Conservation (phyloP, 2,888 invertebrate species). For the Augiades crinisus region DNA sequence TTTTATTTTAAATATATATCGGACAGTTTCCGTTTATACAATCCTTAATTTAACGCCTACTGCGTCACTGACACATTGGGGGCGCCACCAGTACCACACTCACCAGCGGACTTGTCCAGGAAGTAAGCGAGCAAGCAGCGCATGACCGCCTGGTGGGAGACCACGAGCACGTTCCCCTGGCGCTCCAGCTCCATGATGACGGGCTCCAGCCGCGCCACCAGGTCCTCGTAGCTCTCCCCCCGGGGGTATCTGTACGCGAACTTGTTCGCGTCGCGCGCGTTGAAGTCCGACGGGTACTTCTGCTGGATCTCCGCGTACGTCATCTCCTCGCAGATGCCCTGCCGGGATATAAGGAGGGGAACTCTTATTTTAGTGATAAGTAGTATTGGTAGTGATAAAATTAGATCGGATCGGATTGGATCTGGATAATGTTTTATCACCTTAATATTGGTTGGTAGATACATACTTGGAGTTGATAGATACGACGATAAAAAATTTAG, state of each 20-base stretch:
- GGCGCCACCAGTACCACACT: too few relatives aligned
- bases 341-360: constrained; percentile 27
- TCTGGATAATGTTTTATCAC: too few relatives aligned
- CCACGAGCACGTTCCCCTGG: constrained; percentile 97
- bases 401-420: too few relatives aligned
- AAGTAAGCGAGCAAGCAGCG: constrained; percentile 98
- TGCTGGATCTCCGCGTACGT: constrained; percentile 98
- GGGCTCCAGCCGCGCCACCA: constrained; percentile 98
- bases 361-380: too few relatives aligned
- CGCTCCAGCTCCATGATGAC: constrained; percentile 99
- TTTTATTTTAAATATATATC: too few relatives aligned
- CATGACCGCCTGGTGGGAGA: constrained; percentile 98
- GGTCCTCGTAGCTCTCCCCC: constrained; percentile 98
- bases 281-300: constrained; percentile 97
- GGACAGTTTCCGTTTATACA: too few relatives aligned
- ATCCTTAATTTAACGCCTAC: too few relatives aligned
- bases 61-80: too few relatives aligned
- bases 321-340: constrained; percentile 99
- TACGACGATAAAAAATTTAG: neutral
- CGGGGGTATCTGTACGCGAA: constrained; percentile 96
- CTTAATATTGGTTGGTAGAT: too few relatives aligned
- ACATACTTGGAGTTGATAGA: too few relatives aligned
- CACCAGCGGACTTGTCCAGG: constrained; percentile 95
- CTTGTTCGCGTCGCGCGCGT: constrained; percentile 97
- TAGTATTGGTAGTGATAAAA: too few relatives aligned